These are phyloP conservation scores for Pinna nobilis DNA, from an alignment of 1,140 invertebrate species.

Conservation along the genomic window DNA sequence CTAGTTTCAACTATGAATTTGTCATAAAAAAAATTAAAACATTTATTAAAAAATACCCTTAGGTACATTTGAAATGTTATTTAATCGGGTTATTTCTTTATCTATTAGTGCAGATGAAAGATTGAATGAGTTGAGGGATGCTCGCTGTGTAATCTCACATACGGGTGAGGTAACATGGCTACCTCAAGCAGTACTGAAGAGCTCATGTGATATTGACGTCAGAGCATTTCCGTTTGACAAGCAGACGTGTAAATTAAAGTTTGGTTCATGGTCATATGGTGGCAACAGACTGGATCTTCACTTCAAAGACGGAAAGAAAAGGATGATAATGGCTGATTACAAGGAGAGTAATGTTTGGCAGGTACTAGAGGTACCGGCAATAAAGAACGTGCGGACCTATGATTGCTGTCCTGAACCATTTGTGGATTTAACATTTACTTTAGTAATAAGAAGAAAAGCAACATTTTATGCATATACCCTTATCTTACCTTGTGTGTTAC, in stretches of 20 bases:
- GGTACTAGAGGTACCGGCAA: conserved; percentile 60
- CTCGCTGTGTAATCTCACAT: conserved; percentile 76
- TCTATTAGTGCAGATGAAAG: conserved; percentile 71
- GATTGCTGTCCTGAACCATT: conserved; percentile 70
- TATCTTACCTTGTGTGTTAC: conserved; percentile 73
- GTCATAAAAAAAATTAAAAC: not conserved
- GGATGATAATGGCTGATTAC: conserved; percentile 62
- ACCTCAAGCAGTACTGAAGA: conserved; percentile 98
- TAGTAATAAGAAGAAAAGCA: conserved; percentile 69
- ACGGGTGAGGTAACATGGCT: conserved; percentile 98
- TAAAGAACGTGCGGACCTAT: conserved; percentile 62
- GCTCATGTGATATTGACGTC: conserved; percentile 87
- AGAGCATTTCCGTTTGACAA: conserved; percentile 73
- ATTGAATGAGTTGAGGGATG: conserved; percentile 69
- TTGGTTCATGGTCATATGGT: conserved; percentile 74
- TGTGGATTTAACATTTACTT: conserved; percentile 71
- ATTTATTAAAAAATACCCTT: not conserved
- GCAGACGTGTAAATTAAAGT: conserved; percentile 73
- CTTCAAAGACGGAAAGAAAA: conserved; percentile 29
- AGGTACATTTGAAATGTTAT: not conserved
- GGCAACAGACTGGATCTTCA: conserved; percentile 68
- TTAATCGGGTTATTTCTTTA: conserved; percentile 15
- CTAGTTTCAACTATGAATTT: not conserved
- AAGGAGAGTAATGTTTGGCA: conserved; percentile 73
- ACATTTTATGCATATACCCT: conserved; percentile 75